Conservation (phyloP, 2,888 invertebrate species). For the Scrobipalpa costella region DNA sequence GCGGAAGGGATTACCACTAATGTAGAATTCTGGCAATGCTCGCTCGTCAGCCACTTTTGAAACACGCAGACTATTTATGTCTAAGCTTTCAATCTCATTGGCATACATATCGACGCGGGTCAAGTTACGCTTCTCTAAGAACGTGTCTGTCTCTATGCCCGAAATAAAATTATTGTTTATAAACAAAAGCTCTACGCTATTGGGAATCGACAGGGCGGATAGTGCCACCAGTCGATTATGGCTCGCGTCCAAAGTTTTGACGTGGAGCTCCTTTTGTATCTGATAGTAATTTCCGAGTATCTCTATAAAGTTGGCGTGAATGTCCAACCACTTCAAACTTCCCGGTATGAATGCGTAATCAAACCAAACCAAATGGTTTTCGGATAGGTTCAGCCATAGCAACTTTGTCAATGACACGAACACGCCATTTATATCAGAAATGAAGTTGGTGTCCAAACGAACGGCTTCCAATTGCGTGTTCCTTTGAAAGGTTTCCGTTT, state of each 20-base stretch:
- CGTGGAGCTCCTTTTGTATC: constrained; percentile 88
- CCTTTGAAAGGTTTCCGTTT: constrained; percentile 91
- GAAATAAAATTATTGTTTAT: constrained; percentile 94
- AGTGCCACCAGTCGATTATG: constrained; percentile 92
- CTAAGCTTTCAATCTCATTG: constrained; percentile 90
- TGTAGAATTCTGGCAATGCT: constrained; percentile 91
- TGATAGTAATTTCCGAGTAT: constrained; percentile 93
- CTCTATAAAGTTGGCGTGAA: constrained; percentile 94
- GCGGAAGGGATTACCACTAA: constrained; percentile 95
- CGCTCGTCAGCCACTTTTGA: constrained; percentile 85
- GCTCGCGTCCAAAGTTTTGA: constrained; percentile 93
- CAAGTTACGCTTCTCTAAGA: constrained; percentile 90
- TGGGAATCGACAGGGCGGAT: constrained; percentile 90
- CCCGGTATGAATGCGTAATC: constrained; percentile 95
- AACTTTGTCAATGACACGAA: constrained; percentile 91
- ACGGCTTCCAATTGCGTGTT: constrained; percentile 92
- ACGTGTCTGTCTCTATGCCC: constrained; percentile 90
- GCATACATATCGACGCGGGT: constrained; percentile 95
- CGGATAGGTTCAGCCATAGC: constrained; percentile 93
- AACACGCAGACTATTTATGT: constrained; percentile 89
- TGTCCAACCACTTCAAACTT: constrained; percentile 93
- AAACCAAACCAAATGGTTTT: constrained; percentile 95
- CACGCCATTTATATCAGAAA: constrained; percentile 94
- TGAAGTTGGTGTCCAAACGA: constrained; percentile 92
- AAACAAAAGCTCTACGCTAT: constrained; percentile 92